Percentiles rank a stretch among this genome's conserved stretches.
These are phyloP conservation scores for Metopolophium dirhodum DNA, from an alignment of 1,140 invertebrate genomes.

Conservation along the genomic window DNA sequence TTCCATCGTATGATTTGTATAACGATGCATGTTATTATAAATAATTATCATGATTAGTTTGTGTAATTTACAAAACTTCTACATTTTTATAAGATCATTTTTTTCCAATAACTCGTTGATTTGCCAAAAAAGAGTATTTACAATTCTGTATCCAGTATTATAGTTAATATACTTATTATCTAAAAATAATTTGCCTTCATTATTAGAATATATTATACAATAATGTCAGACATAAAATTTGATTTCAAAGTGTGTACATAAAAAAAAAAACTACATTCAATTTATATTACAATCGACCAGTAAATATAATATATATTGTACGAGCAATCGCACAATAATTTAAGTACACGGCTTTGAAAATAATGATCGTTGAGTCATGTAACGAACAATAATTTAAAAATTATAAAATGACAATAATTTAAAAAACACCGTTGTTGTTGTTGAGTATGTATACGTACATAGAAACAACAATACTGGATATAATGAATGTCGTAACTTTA, in stretches of 20 bases:
- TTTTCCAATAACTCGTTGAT: not conserved
- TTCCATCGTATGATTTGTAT: not conserved
- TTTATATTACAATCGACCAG: not conserved
- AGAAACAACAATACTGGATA: slow-evolving; percentile 40
- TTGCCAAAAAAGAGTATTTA: not conserved
- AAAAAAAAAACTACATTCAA: slow-evolving; percentile 2
- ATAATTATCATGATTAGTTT: not conserved
- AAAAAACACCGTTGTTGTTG: slow-evolving; percentile 23
- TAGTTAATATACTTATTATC: not conserved
- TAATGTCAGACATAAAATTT: not conserved
- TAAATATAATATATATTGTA: not conserved
- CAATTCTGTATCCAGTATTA: not conserved
- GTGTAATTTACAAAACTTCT: not conserved
- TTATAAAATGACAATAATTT: slow-evolving; percentile 44
- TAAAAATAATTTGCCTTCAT: not conserved
- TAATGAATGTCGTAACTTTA: slow-evolving; percentile 44
- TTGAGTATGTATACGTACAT: not conserved
- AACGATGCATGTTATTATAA: not conserved
- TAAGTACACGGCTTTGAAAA: slow-evolving; percentile 1
- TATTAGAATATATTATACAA: not conserved
- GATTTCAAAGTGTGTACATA: not conserved
- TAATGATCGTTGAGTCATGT: slow-evolving; percentile 43
- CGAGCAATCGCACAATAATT: not conserved
- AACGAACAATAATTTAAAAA: slow-evolving; percentile 44
- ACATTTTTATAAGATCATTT: not conserved